phyloP scores from a whole-genome alignment of 2,113 vertebrate genomes.

The Eurypyga helias region DNA sequence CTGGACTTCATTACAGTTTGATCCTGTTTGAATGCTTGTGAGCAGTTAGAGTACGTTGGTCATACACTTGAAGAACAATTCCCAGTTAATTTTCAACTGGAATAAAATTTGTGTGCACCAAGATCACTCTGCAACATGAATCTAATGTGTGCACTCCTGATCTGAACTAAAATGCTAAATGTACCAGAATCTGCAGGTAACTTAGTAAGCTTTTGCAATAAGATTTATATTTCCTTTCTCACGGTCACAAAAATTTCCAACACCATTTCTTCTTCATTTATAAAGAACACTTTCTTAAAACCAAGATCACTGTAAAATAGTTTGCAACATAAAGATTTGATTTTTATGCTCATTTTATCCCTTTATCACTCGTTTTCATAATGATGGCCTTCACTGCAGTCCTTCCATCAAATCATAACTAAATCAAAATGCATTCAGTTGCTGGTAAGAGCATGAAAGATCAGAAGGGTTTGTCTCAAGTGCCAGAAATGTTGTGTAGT shows the following conservation, averaged over 20 bases:
- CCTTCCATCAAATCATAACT: background rate
- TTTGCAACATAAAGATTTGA: background rate
- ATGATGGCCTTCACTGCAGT: background rate
- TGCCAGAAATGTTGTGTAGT: background rate
- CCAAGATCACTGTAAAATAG: background rate
- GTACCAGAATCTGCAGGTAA: background rate
- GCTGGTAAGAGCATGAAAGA: background rate
- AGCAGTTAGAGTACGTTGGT: background rate
- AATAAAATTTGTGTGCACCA: background rate
- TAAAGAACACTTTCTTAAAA: background rate
- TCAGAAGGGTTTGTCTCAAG: background rate
- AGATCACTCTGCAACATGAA: background rate
- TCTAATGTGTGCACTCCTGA: background rate
- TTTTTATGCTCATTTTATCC: background rate
- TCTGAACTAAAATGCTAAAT: background rate
- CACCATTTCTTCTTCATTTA: background rate
- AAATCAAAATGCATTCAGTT: background rate
- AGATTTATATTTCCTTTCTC: background rate
- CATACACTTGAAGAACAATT: background rate
- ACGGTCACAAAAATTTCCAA: background rate
- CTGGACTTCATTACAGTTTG: background rate
- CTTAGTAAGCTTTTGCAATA: background rate
- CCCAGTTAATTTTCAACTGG: background rate
- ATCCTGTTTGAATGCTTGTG: background rate
- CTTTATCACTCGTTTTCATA: background rate